Conservation (phyloP, 2,797 vertebrate species). For the Sebastes matsubarae region DNA sequence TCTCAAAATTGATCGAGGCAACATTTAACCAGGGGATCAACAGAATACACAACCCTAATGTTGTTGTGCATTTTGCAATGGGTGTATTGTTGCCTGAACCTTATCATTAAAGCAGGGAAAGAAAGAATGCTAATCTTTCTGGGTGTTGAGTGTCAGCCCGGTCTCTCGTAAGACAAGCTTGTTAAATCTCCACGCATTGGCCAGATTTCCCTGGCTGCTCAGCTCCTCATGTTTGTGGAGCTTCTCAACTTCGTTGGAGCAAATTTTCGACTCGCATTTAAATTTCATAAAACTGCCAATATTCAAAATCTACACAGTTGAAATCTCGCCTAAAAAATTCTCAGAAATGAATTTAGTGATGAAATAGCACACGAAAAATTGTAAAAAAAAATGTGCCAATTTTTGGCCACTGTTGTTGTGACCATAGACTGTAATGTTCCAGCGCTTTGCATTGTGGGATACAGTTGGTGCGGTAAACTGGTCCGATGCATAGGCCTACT, state of each 20-base stretch:
- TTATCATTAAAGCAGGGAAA: not conserved
- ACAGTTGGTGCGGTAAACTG: fast-evolving
- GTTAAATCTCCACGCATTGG: not conserved
- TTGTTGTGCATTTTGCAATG: not conserved
- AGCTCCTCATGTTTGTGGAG: not conserved
- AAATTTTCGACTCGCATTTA: fast-evolving
- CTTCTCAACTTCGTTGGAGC: too few species aligned
- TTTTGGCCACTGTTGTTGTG: too few species aligned
- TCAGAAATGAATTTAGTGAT: too few species aligned
- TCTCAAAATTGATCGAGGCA: not conserved
- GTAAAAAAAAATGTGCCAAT: too few species aligned
- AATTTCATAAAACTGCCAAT: too few species aligned
- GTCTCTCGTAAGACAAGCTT: conserved; percentile 24
- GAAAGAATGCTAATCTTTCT: conserved; percentile 9
- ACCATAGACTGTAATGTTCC: fast-evolving
- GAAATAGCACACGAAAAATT: too few species aligned
- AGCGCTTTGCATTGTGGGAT: too few species aligned
- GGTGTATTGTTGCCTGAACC: not conserved
- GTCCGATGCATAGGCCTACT: fast-evolving
- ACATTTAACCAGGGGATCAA: not conserved
- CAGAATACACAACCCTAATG: not conserved
- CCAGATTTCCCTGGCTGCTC: not conserved
- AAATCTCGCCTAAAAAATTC: fast-evolving
- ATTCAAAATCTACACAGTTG: too few species aligned
- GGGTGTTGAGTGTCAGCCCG: conserved; percentile 21